phyloP scores from a whole-genome alignment of 2,113 vertebrate genomes.

The Melozone crissalis region DNA sequence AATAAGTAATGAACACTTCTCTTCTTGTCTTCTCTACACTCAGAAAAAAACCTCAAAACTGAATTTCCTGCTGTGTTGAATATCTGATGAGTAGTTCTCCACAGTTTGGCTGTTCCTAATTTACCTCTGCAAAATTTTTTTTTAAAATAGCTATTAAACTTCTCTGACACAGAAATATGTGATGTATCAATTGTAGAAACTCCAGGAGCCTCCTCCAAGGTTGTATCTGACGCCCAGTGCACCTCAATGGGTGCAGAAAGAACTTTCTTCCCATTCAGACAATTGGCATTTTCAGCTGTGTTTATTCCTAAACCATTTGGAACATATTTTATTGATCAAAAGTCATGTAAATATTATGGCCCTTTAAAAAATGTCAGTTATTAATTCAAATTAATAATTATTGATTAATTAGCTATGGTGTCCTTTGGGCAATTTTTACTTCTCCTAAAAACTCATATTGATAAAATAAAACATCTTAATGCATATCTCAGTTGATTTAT shows the following conservation, averaged over 20 bases:
- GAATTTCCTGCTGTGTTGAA: neutral
- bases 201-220: neutral
- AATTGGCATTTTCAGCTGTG: neutral
- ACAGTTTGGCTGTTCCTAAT: neutral
- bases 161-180: neutral
- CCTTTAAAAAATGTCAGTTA: neutral
- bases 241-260: neutral
- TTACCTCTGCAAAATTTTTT: neutral
- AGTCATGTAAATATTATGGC: neutral
- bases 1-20: neutral
- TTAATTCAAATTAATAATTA: neutral
- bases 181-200: neutral
- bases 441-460: rapidly evolving
- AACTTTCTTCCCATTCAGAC: neutral
- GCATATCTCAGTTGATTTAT: neutral
- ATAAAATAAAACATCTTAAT: neutral
- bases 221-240: neutral
- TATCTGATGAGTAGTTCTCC: neutral
- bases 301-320: neutral
- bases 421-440: neutral
- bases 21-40: neutral
- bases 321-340: neutral
- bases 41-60: neutral
- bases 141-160: neutral
- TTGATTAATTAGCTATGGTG: neutral